Evolutionary conservation across 1,140 invertebrate species (phyloP), one percentile per base, ranked within the genome.

Genomic region (Apis cerana): DNA sequence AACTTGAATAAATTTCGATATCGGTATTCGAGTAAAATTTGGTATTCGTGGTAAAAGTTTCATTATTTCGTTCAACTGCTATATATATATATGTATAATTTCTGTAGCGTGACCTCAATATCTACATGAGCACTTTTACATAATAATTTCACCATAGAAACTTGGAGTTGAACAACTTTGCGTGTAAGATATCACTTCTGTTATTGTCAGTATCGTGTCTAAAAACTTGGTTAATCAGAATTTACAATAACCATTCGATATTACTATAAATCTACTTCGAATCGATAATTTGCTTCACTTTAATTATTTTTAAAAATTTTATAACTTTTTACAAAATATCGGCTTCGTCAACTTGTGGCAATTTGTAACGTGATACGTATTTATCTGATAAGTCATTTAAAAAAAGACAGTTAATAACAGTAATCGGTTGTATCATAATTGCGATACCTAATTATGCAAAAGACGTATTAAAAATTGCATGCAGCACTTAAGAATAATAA

Each of bases 71-170:
- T 67, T 70, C 52, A 69, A 64, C 67, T 13, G 56, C 56, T 48
- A 56, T 79, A 43, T 62, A 43, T 33, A 33, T 43, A 43, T 43
- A 43, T 43, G 54, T 54, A 52, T 77, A 85, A 75, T 80, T 79
- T 88, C 70, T 78, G 62, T 81, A 70, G 83, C 72, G 69, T 71
- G 71, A 72, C 58, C 61, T 65, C 50, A 43, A 83, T 68, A 59
- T 83, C 56, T 69, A 64, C 58, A 81, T 85, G 52, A 59, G 27
- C n/a, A 59, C 64, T 65, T 88, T 88, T 89, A 84, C 84, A 86
- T 84, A 85, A 88, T 86, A 84, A 85, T 75, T 61, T 65, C 61
- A 81, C 77, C 85, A 48, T 64, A 83, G 76, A 62, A 85, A 78
- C 64, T 69, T 33, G 62, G 9, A 1, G 58, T 48, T 48, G 54